These are phyloP conservation scores for Karalla daura DNA, from an alignment of 2,797 vertebrate genomes.

Conservation along the genomic window DNA sequence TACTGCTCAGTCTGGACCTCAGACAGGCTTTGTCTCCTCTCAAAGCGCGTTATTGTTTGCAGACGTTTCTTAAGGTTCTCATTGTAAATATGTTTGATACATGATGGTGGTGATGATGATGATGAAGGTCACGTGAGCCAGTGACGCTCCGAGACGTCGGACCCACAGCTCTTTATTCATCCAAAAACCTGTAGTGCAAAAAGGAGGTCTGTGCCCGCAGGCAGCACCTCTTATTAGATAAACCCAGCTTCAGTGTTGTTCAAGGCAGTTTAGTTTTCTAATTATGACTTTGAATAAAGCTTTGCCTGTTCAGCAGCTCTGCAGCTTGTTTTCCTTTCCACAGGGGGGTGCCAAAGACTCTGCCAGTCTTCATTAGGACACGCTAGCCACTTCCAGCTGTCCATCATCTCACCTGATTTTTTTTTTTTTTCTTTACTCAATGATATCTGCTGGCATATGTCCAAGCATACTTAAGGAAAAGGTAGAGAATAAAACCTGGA, in stretches of 20 bases:
- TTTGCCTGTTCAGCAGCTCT: slow-evolving; percentile 25
- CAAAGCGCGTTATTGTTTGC: slow-evolving; percentile 12
- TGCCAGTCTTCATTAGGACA: not conserved
- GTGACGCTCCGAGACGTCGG: slow-evolving; percentile 3
- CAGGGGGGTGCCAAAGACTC: slow-evolving; percentile 24
- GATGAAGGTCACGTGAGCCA: slow-evolving; percentile 1
- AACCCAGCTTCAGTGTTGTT: slow-evolving; percentile 32
- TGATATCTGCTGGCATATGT: no score
- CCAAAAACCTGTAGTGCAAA: slow-evolving; percentile 14
- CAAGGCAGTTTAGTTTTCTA: slow-evolving; percentile 27
- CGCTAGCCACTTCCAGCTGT: no score
- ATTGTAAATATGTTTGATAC: slow-evolving; percentile 51
- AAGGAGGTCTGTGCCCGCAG: slow-evolving; percentile 10
- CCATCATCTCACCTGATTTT: no score
- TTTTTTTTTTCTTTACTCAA: no score
- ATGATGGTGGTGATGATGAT: slow-evolving; percentile 7
- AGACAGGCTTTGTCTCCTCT: not conserved
- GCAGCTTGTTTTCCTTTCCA: slow-evolving; percentile 43
- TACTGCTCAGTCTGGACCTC: not conserved
- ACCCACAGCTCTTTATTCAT: not conserved
- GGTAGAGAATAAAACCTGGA: no score
- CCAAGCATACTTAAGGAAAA: no score
- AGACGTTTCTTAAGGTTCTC: slow-evolving; percentile 26
- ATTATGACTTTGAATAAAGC: slow-evolving; percentile 44
- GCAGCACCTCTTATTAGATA: slow-evolving; percentile 17